phyloP scores from a whole-genome alignment of 2,113 vertebrate genomes.

The Miniopterus natalensis region DNA sequence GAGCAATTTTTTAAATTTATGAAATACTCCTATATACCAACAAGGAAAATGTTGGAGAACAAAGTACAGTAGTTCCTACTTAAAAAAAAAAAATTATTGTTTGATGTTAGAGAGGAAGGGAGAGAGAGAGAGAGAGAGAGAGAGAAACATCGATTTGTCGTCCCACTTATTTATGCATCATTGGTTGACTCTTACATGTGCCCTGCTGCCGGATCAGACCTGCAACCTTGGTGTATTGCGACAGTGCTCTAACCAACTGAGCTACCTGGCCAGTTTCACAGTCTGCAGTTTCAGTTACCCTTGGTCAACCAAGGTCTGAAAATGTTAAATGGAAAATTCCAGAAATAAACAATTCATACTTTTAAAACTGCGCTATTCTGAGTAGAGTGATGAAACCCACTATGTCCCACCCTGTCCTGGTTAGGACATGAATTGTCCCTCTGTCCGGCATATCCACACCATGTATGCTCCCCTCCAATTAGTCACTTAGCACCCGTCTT shows the following conservation, averaged over 20 bases:
- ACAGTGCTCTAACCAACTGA: background rate
- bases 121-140: background rate
- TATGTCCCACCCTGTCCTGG: background rate
- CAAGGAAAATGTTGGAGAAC: background rate
- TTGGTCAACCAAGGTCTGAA: background rate
- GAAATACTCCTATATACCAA: background rate
- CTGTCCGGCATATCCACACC: background rate
- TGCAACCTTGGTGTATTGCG: background rate
- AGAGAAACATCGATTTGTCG: background rate
- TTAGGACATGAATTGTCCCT: background rate
- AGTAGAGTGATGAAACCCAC: background rate
- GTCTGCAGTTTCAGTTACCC: background rate
- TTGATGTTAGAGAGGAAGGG: background rate
- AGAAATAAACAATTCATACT: background rate
- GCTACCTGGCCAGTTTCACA: background rate
- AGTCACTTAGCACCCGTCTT: background rate
- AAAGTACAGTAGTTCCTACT: background rate
- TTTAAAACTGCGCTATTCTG: background rate
- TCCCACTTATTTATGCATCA: background rate
- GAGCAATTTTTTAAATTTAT: background rate
- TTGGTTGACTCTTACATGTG: background rate
- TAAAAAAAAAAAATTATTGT: background rate
- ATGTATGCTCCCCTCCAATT: background rate
- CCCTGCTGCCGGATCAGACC: background rate
- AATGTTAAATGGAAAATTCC: background rate